Conservation (phyloP, 2,113 vertebrate species). For the Chauna torquata region DNA sequence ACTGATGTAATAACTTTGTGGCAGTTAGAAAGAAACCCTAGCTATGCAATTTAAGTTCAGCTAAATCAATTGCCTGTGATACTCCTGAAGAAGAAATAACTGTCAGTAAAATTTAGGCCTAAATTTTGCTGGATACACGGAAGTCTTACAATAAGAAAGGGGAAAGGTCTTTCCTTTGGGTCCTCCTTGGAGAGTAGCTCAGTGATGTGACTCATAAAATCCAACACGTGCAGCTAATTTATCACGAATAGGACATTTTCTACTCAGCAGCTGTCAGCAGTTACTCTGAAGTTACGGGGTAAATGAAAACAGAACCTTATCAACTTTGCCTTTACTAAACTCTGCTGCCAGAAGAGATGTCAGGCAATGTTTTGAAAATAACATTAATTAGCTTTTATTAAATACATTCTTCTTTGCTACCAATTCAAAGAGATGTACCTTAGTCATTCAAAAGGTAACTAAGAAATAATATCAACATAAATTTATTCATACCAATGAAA, state of each 20-base stretch:
- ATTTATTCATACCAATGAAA: background rate
- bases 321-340: slow-evolving; percentile 47
- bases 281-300: background rate
- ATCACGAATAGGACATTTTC: slow-evolving; percentile 5
- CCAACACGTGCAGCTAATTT: slow-evolving; percentile 24
- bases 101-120: background rate
- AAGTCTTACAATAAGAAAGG: background rate
- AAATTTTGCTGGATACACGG: background rate
- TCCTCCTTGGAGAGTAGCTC: background rate
- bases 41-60: background rate
- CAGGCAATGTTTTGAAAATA: background rate
- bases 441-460: background rate
- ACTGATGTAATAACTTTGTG: background rate
- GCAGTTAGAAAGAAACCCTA: background rate
- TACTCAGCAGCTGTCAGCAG: slow-evolving; percentile 40
- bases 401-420: background rate
- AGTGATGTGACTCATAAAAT: slow-evolving; percentile 41
- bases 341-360: background rate
- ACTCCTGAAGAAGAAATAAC: background rate
- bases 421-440: background rate
- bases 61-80: background rate
- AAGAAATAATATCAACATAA: background rate
- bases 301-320: slow-evolving; percentile 17
- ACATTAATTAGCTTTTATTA: background rate
- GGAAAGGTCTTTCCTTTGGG: background rate